Evolutionary conservation across 64 coral and sea anemone species (phyloP), one percentile per base, ranked within the genome.

Genomic region (Pocillopora damicornis): DNA sequence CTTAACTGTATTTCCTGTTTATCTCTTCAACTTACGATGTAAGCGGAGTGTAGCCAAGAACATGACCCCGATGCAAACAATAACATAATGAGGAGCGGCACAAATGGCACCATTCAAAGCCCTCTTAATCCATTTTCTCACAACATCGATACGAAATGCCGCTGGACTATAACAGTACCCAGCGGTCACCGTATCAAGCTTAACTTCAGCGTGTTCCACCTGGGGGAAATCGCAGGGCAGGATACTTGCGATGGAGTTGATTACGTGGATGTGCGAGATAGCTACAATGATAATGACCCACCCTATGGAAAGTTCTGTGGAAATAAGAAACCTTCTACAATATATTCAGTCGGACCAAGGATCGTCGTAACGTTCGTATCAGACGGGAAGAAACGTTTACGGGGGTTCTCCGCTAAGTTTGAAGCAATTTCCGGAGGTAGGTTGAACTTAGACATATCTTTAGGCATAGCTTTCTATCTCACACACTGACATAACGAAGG

Each of bases 181-280:
- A 85, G 12, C 22, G 65, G 65, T 38, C 12, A 85, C 81, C 81
- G 81, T 22, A 85, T 85, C 22, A 85, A 85, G 36, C 63, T 85
- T 72, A 85, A 38, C 12, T 85, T 85, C 38, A 37, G 56, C 2
- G 37, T 15, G 37, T 85, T 85, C 38, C 11, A 85, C 68, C 81
- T 85, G 69, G 81, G 81, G 10, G 9, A 37, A 85, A 25, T 8
- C 11, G 67, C 22, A 73, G 42, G 11, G n/a, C 63, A 67, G 65
- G 65, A 25, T 11, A 66, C 51, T n/a, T 85, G 81, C 36, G 66
- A 85, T 14, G 57, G 72, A 1, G 37, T 58, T 37, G 38, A 85
- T 36, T 38, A 85, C 37, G 37, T 85, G 9, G 36, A 58, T 37
- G 38, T 85, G 35, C 81, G 65, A 25, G 81, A 85, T 67, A 72